phyloP scores from a whole-genome alignment of 2,113 vertebrate genomes.

The Chinchilla lanigera region DNA sequence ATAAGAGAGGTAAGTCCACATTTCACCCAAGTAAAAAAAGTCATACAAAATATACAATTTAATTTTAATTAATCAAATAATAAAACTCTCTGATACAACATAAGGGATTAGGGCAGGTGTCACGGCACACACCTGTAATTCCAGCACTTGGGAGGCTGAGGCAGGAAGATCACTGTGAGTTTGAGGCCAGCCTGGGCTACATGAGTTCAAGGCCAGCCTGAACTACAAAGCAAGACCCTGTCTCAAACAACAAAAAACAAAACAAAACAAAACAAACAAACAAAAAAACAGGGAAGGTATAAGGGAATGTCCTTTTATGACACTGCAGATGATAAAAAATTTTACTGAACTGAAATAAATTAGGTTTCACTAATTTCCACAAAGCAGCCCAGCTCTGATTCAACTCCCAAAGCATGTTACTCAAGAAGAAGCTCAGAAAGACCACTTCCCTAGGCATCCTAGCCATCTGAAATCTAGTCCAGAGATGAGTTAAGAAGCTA shows the following conservation, averaged over 20 bases:
- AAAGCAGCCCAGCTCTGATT: not conserved
- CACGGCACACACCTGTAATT: not conserved
- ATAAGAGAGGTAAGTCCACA: not conserved
- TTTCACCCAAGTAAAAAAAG: slow-evolving; percentile 49
- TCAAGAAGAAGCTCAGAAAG: not conserved
- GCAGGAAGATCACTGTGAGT: not conserved
- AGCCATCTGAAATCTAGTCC: not conserved
- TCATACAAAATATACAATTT: slow-evolving; percentile 5
- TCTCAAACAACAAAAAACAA: not conserved
- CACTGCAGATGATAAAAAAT: not conserved
- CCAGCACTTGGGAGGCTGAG: not conserved
- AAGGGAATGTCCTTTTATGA: not conserved
- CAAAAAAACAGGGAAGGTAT: not conserved
- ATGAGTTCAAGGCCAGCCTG: not conserved
- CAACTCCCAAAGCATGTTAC: not conserved
- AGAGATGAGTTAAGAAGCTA: not conserved
- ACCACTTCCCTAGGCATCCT: not conserved
- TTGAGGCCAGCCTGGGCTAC: not conserved
- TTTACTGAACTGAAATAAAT: not conserved
- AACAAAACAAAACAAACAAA: no score
- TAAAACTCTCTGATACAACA: slow-evolving; percentile 5
- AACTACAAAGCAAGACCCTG: not conserved
- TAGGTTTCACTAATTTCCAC: slow-evolving; percentile 29
- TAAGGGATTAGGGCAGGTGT: not conserved
- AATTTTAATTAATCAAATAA: slow-evolving; percentile 52